These are phyloP conservation scores for Corvus moneduloides DNA, from an alignment of 2,113 vertebrate species.

Conservation along the genomic window DNA sequence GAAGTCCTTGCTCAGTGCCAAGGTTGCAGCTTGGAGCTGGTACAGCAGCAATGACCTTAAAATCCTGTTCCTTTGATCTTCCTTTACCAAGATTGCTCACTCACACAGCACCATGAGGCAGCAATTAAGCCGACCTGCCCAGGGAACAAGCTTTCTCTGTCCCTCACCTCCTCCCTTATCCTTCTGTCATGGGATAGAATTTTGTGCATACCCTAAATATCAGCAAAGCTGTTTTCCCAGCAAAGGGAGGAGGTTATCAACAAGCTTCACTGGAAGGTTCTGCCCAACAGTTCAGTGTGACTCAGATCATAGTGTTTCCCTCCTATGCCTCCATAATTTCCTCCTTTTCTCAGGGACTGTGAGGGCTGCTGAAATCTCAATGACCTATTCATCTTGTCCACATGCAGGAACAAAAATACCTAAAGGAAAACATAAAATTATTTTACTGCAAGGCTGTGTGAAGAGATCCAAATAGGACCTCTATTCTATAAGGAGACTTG, in stretches of 20 bases:
- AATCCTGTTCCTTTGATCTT: not conserved
- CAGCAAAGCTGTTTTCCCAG: not conserved
- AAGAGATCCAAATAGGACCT: not conserved
- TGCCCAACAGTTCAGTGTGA: not conserved
- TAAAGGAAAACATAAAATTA: not conserved
- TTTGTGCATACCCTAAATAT: not conserved
- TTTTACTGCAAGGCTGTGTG: not conserved
- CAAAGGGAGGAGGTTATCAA: not conserved
- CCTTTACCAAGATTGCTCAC: not conserved
- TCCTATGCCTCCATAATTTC: not conserved
- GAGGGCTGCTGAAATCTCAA: not conserved
- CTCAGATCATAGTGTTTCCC: rapidly evolving
- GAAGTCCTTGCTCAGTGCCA: not conserved
- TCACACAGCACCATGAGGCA: not conserved
- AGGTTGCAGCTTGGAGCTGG: not conserved
- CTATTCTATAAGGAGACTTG: not conserved
- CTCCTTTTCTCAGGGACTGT: not conserved
- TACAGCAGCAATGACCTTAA: not conserved
- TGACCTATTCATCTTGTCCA: not conserved
- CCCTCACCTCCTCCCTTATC: not conserved
- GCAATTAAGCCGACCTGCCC: not conserved
- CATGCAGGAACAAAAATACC: not conserved
- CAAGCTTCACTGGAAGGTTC: not conserved
- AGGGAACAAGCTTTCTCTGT: not conserved
- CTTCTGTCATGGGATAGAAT: not conserved